Base-by-base conservation (phyloP, 2,797 vertebrate species). In the Halcyon badia region DNA sequence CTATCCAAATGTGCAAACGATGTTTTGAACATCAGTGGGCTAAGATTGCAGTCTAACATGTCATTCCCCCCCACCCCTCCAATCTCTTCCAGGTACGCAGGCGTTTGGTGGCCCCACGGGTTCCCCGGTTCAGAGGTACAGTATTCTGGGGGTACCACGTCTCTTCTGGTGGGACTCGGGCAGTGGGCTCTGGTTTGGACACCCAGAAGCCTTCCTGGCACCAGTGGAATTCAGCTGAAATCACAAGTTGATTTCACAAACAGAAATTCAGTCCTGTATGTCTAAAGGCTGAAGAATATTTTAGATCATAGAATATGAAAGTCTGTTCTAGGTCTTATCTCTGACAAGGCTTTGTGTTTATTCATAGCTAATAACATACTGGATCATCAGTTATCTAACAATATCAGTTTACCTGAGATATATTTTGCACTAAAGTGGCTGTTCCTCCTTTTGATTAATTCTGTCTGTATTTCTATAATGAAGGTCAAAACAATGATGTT, bases 121-220 rank as follows among this genome's bases (percentile, higher is more conserved):
- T 68, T 99, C 99, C 25, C 97, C 99, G 6, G 98, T 99, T 6
- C 99, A 99, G 97, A 99, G 99, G 99, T 99, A 97, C 15, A 2
- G 81, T 60, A 22, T 76, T 33, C 41, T 41, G 4, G 75, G 68
- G 33, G 14, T 75, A 25, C 26, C 54, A 3, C 3, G 0, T 11
- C 35, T 42, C 48, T 54, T n/a, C 65, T 86, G 31, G 14, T 80
- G 61, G 14, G 54, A 12, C 6, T 42, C 11, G 35, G 57, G 66
- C 51, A 31, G 4, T 17, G 42, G 44, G 20, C 42, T 84, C 46
- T 71, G 11, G 5, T 64, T 68, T 20, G 10, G 35, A 5, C 52
- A 42, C 64, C 28, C 31, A 28, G 66, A 60, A 76, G 5, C 48
- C 9, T 72, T 75, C 30, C 37, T 86, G 80, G 22, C 62, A 46